Evolutionary conservation across 2,797 vertebrate genomes (phyloP).

Genomic region (Hirundo rustica): DNA sequence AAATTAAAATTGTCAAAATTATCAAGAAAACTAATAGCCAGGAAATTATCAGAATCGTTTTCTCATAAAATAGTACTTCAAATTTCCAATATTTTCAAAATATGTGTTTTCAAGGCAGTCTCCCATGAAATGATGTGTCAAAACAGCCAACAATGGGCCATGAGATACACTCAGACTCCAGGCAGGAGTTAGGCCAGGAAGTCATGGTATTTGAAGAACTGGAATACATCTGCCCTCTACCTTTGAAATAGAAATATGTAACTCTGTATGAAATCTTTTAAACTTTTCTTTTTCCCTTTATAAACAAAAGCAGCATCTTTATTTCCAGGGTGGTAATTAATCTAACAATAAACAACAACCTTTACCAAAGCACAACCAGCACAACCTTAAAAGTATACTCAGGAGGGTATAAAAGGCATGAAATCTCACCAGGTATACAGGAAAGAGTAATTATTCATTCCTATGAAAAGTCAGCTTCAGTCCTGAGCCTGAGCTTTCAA

Average conservation of each 20-base stretch:
- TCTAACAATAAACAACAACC: not conserved
- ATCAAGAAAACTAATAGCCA: not conserved
- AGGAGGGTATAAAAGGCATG: not conserved
- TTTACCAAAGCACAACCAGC: not conserved
- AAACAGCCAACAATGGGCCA: not conserved
- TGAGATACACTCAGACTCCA: not conserved
- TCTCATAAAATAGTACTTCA: not conserved
- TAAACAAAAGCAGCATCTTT: not conserved
- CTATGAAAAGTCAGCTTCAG: not conserved
- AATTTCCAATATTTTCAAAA: not conserved
- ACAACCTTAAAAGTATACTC: not conserved
- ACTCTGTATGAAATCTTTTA: not conserved
- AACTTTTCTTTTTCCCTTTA: not conserved
- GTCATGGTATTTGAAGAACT: not conserved
- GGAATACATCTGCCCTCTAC: not conserved
- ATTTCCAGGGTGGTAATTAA: not conserved
- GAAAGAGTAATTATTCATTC: not conserved
- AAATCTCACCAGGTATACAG: not conserved
- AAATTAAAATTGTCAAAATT: not conserved
- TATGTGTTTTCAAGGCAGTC: not conserved
- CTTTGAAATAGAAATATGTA: not conserved
- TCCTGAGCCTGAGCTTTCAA: constrained; percentile 6
- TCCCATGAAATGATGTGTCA: not conserved
- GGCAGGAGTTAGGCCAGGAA: not conserved
- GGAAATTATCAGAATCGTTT: not conserved